A percentile compares a stretch with the other conserved stretches of the same genome.
Conservation (phyloP, 1,140 invertebrate genomes). For the Drosophila baimaii region DNA sequence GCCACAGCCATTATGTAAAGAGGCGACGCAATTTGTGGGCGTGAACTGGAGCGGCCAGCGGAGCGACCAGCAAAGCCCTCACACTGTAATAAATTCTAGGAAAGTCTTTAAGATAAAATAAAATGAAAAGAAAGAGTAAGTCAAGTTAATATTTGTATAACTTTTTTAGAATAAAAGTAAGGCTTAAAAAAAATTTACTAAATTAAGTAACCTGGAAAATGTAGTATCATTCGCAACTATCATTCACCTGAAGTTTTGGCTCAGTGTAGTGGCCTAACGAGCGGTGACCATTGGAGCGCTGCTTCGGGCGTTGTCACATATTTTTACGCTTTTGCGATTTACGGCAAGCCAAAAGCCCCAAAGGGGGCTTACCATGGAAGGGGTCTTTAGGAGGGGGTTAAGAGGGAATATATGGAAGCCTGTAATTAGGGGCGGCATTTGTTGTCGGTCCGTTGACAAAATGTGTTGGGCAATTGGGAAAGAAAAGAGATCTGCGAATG, state of each 20-base stretch:
- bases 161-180: not conserved
- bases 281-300: slow-evolving; percentile 58
- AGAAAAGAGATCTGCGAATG: slow-evolving; percentile 21
- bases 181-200: not conserved
- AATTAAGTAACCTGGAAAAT: not conserved
- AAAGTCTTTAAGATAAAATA: too few relatives aligned
- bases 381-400: not conserved
- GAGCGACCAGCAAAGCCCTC: slow-evolving; percentile 35
- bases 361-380: too few relatives aligned
- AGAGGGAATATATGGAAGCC: slow-evolving; percentile 20
- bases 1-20: slow-evolving; percentile 67
- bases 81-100: not conserved
- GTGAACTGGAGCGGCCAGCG: slow-evolving; percentile 69
- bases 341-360: slow-evolving; percentile 43
- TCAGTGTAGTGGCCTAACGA: slow-evolving; percentile 9
- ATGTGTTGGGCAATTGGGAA: slow-evolving; percentile 63
- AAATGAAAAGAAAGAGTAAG: rapidly evolving
- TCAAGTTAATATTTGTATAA: too few relatives aligned
- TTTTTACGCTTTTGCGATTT: slow-evolving; percentile 80
- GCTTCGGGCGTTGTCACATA: slow-evolving; percentile 71
- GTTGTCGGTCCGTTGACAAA: slow-evolving; percentile 74
- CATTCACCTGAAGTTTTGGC: not conserved
- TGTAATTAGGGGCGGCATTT: slow-evolving; percentile 71
- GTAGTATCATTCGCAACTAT: too few relatives aligned
- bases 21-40: slow-evolving; percentile 76